Evolutionary conservation across 2,797 vertebrate genomes (phyloP), one percentile per base, ranked within the genome.

Genomic region (Smutsia temminckii): DNA sequence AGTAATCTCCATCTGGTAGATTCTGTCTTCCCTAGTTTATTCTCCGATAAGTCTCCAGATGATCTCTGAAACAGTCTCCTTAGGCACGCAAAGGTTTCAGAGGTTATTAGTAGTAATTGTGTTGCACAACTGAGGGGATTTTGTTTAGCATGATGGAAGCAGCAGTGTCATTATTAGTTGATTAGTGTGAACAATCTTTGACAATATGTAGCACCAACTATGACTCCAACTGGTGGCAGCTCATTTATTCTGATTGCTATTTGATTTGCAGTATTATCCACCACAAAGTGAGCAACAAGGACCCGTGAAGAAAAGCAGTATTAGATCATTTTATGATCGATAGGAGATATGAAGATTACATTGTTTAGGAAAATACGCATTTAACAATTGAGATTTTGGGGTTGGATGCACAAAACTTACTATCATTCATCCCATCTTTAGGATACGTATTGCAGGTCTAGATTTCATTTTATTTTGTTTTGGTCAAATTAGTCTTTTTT

Each of bases 211-310:
- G 94, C 92, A 97, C 89, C 93, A 97, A 94, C 96, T 95, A 98
- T 95, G 85, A 97, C 93, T 98, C 97, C 95, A 97, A 87, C 93
- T 95, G 95, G 95, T 97, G 97, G 97, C 97, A 97, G 95, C 96
- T 98, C 97, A 98, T 98, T 46, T 98, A 98, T 97, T 98, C 97
- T 98, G 97, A 98, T 98, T 98, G 97, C 98, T 92, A 84, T 98
- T 98, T 98, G 97, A 98, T 98, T 98, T 98, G 97, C 96, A 96
- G 91, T 92, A 95, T 97, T 98, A 97, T 86, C 69, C 92, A 94
- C 92, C 63, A 89, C 75, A 87, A 94, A 97, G 79, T 93, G 95
- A 98, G 88, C 86, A 46, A 96, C 95, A 96, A 16, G 25, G 84
- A 93, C 93, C 75, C 92, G 20, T 89, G 84, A 97, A 98, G 51